Percentiles rank a stretch among this genome's conserved stretches.
Evolutionary conservation across 2,797 vertebrate genomes (phyloP).

Genomic region (Sylvia borin): DNA sequence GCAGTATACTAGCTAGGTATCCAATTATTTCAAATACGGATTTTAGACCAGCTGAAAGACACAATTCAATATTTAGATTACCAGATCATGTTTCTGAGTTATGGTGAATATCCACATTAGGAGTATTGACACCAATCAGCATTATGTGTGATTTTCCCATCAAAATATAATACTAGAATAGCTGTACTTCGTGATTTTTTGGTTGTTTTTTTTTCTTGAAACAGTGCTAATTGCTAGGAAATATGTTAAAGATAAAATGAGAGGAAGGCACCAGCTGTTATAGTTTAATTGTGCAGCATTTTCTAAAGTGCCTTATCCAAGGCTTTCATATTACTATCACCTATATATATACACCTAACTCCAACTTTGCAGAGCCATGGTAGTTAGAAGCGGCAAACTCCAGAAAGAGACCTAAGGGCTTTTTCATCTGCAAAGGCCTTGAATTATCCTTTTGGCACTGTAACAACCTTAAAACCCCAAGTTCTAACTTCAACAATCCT

Average conservation of each 20-base stretch:
- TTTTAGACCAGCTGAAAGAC: not conserved
- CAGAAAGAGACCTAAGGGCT: not conserved
- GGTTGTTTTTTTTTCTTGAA: not conserved
- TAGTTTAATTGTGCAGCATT: not conserved
- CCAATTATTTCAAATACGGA: not conserved
- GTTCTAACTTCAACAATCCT: not conserved
- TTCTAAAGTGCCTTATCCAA: not conserved
- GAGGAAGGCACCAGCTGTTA: not conserved
- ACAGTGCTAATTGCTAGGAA: not conserved
- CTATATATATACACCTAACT: not conserved
- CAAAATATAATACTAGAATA: not conserved
- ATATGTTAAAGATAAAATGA: not conserved
- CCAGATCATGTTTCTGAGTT: not conserved
- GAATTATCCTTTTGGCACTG: not conserved
- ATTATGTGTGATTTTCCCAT: not conserved
- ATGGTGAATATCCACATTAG: not conserved
- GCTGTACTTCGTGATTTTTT: not conserved
- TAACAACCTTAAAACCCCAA: not conserved
- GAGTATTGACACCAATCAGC: not conserved
- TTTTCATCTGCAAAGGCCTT: not conserved
- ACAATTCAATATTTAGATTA: not conserved
- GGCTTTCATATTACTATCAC: not conserved
- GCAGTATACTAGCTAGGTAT: not conserved
- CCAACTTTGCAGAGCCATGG: not conserved
- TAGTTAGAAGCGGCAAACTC: not conserved